Base-by-base conservation (phyloP, 92 coral and sea anemone species). In the Epizoanthus stellaris region DNA sequence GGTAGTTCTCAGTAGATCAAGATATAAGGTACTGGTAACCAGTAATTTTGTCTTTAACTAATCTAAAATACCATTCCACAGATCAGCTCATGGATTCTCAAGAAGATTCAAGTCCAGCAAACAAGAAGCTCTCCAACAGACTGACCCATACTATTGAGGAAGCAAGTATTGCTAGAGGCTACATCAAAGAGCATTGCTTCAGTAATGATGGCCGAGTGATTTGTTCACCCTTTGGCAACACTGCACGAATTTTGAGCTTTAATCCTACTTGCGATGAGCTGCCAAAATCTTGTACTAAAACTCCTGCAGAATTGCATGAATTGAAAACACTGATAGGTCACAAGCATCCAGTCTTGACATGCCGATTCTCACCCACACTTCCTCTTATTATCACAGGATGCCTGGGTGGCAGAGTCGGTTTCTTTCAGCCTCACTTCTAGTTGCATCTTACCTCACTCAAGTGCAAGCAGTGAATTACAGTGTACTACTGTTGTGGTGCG, bases 221-320 rank as follows among this genome's bases (percentile, higher is more conserved):
- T 67, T 93, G 97, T 25, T 96, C 99, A 9, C 98, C 98, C 1
- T 96, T 95, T 92, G 98, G 96, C 3, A 92, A 96, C 84, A 93
- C 98, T 45, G 91, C 97, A 7, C 86, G 98, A 57, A 80, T 96
- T 40, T 85, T 96, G 25, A 83, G 90, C 60, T 96, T 96, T 60
- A 91, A 82, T 75, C 42, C 90, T 5, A 88, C 82, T 23, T 96
- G 99, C 43, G 94, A 90, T 42, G 98, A 96, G 74, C 81, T 95
- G 75, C 82, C 93, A 34, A 81, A 87, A 38, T 86, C 95, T 73
- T 73, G 89, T 53, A 68, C 25, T 38, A 85, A 71, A n/a, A 73
- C 72, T 64, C 91, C 94, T 1, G 77, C 89, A 25, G 87, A 90
- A 67, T 77, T 95, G 69, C 91, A 84, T 57, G 98, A 95, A 56